These are phyloP conservation scores for Sander lucioperca DNA, from an alignment of 2,113 vertebrate genomes.

Conservation along the genomic window DNA sequence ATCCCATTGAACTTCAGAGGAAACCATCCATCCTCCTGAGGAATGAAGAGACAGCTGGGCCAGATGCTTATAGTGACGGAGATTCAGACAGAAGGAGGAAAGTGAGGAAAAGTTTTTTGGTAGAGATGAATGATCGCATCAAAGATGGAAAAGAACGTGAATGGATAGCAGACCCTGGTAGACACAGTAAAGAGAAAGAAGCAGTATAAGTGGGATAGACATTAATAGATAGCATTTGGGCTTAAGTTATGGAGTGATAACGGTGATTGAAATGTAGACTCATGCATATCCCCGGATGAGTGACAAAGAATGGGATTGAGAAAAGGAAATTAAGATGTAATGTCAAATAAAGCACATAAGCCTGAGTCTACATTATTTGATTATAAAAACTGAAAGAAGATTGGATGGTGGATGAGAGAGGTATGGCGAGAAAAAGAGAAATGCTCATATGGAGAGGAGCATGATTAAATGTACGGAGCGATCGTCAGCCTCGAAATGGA, in stretches of 20 bases:
- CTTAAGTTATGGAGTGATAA: conserved; percentile 4
- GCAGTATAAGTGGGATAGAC: conserved; percentile 15
- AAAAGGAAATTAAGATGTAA: background rate
- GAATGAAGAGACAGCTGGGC: conserved; percentile 56
- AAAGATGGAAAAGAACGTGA: conserved; percentile 11
- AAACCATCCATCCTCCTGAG: conserved; percentile 66
- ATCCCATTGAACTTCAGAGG: conserved; percentile 60
- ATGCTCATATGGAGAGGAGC: conserved; percentile 13
- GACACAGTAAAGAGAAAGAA: conserved; percentile 29
- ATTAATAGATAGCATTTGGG: conserved; percentile 16
- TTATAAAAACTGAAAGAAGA: conserved; percentile 33
- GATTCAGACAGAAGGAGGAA: conserved; percentile 53
- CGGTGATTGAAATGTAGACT: conserved; percentile 16
- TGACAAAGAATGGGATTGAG: background rate
- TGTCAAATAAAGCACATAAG: conserved; percentile 26
- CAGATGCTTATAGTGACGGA: conserved; percentile 57
- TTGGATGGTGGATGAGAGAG: conserved; percentile 11
- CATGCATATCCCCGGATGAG: background rate
- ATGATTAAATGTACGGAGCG: conserved; percentile 27
- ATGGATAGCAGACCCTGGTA: conserved; percentile 47
- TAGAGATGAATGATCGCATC: conserved; percentile 56
- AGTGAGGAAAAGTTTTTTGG: conserved; percentile 57
- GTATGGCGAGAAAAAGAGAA: conserved; percentile 10
- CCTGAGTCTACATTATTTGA: conserved; percentile 21
- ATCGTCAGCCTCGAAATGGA: conserved; percentile 11